A percentile compares a stretch with the other conserved stretches of the same genome.
phyloP scores from a whole-genome alignment of 2,888 invertebrate species.

The Mechanitis mazaeus region DNA sequence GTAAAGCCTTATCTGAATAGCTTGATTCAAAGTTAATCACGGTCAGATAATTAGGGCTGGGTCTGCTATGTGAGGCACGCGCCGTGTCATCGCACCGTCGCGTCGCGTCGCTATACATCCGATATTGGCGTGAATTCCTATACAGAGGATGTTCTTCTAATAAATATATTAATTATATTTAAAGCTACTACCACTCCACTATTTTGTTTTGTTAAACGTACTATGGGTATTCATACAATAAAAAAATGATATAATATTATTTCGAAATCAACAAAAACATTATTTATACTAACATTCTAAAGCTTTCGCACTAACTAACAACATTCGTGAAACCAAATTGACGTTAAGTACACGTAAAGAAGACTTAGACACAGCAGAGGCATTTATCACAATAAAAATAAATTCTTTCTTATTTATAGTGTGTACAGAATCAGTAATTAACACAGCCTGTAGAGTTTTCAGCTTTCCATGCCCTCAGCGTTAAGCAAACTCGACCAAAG shows the following conservation, averaged over 20 bases:
- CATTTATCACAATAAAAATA: not conserved
- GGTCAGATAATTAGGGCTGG: slow-evolving; percentile 32
- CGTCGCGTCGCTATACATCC: slow-evolving; percentile 35
- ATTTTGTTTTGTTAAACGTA: not conserved
- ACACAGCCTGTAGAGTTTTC: slow-evolving; percentile 2
- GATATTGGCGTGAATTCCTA: slow-evolving; percentile 38
- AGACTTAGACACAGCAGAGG: not conserved
- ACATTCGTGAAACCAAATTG: too few species aligned
- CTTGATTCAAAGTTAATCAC: slow-evolving; percentile 30
- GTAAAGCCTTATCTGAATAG: slow-evolving; percentile 10
- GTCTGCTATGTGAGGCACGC: slow-evolving; percentile 35
- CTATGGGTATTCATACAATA: not conserved
- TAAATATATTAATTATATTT: not conserved
- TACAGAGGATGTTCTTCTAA: slow-evolving; percentile 35
- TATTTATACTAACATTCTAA: slow-evolving; percentile 25
- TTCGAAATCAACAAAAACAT: slow-evolving; percentile 14
- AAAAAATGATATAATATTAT: not conserved
- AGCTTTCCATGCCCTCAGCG: slow-evolving; percentile 10
- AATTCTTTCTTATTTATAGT: not conserved
- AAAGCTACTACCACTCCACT: not conserved
- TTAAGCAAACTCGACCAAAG: slow-evolving; percentile 26
- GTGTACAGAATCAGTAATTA: not conserved
- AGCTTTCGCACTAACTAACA: slow-evolving; percentile 24
- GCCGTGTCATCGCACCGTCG: slow-evolving; percentile 32
- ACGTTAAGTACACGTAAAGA: not conserved